Conservation (phyloP, 2,888 invertebrate genomes). For the Trissoscelio sp. region DNA sequence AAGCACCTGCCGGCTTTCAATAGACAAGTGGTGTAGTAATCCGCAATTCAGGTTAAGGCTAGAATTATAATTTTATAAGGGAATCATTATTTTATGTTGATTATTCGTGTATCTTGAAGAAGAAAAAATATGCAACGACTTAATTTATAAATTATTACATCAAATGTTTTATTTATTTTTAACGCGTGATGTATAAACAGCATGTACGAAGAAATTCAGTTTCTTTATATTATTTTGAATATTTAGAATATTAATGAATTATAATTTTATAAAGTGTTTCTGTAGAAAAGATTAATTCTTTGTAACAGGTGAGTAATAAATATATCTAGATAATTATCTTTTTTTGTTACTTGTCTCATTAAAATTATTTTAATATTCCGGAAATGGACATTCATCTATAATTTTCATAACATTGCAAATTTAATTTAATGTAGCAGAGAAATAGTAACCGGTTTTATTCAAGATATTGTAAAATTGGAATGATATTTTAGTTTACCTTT, state of each 20-base stretch:
- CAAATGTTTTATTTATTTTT: no score
- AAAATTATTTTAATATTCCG: neutral
- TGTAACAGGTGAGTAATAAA: no score
- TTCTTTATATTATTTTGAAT: no score
- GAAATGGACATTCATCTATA: neutral
- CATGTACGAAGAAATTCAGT: no score
- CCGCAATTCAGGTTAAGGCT: constrained; percentile 44
- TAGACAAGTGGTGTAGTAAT: constrained; percentile 30
- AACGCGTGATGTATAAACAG: no score
- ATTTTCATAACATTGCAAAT: neutral
- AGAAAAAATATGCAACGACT: neutral
- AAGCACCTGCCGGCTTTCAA: constrained; percentile 54
- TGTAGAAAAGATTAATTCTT: no score
- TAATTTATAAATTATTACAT: no score
- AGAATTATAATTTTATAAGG: constrained; percentile 14
- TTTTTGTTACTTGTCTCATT: neutral
- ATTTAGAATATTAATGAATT: no score
- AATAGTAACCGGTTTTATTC: neutral
- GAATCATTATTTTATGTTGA: neutral
- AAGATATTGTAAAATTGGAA: neutral
- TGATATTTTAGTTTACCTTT: no score
- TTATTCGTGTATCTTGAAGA: neutral
- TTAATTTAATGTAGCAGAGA: neutral
- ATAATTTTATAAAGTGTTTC: no score
- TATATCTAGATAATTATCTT: no score